Percentiles rank a stretch among this genome's conserved stretches.
These are phyloP conservation scores for Ophion ellenae DNA, from an alignment of 2,888 invertebrate species.

Conservation along the genomic window DNA sequence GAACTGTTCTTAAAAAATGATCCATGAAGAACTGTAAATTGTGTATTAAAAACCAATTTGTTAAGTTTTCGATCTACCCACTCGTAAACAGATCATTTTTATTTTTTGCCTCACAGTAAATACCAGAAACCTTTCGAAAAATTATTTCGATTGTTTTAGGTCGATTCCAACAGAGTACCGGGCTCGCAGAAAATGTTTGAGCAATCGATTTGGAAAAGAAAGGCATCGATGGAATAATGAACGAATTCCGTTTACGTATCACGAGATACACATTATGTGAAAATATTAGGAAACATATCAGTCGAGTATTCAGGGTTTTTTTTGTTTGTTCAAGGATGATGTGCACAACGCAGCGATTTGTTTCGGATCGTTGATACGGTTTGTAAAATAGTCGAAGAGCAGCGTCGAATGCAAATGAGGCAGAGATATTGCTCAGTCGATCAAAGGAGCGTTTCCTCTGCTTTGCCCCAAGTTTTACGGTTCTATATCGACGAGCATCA, in stretches of 20 bases:
- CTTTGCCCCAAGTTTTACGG: conserved; percentile 45
- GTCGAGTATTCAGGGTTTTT: neutral
- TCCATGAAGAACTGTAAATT: neutral
- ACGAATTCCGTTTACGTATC: neutral
- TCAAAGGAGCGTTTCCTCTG: conserved; percentile 42
- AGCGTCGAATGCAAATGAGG: conserved; percentile 54
- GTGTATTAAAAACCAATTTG: neutral
- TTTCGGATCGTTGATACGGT: conserved; percentile 4
- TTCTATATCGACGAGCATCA: conserved; percentile 63
- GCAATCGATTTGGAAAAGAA: neutral
- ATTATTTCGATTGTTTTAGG: neutral
- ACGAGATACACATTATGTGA: neutral
- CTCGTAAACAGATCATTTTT: neutral
- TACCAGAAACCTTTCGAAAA: neutral
- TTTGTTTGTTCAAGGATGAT: neutral
- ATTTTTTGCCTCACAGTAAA: neutral
- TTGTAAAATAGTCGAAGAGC: conserved; percentile 35
- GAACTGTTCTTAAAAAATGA: neutral
- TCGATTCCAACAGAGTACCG: neutral
- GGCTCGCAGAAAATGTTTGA: neutral
- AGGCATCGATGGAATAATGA: neutral
- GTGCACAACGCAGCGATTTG: neutral
- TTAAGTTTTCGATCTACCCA: neutral
- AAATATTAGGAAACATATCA: neutral
- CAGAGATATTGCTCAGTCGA: conserved; percentile 27